Base-by-base conservation (phyloP, 2,797 vertebrate species). In the Hipposideros larvatus region DNA sequence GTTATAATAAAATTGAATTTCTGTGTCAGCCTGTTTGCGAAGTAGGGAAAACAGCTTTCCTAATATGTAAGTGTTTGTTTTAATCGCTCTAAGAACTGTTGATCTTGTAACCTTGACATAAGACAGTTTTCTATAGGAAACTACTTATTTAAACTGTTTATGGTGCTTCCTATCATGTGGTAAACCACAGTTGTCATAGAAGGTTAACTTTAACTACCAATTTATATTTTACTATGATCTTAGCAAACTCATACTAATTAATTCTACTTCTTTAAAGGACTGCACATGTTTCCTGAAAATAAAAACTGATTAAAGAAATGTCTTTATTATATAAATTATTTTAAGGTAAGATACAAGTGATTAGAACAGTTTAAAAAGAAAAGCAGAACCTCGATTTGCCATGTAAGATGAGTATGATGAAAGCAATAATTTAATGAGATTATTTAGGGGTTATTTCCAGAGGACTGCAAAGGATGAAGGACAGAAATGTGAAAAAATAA, bases 401-500 rank as follows among this genome's bases (percentile, higher is more conserved):
- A 89, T 53, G 13, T 31, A 79, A 85, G 10, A 55, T 48, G 18
- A 19, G 24, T 31, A 75, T 48, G 53, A 86, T 11, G 24, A 71
- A 74, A 70, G 34, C 4, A 78, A 37, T 48, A 24, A 11, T 37
- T 55, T 70, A 77, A 37, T 46, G 63, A 37, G 8, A 61, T 83
- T 77, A 71, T 79, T 91, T 63, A 53, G 43, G 31, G 13, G 26
- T 71, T 79, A 84, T 91, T 92, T 85, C 89, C 74, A 84, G 41
- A 79, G 59, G 68, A 73, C 55, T 59, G 7, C 7, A 46, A 89
- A 87, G 37, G 9, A 65, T 73, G 3, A 71, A 71, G 48, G 66
- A 16, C 46, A 48, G 24, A 71, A 78, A 51, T 43, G 43, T 43
- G 43, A 43, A 43, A 61, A 84, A 28, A 59, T 15, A 51, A 51